Evolutionary conservation across 2,888 invertebrate genomes (phyloP), one percentile per base, ranked within the genome.

Genomic region (Nudaria mundana): DNA sequence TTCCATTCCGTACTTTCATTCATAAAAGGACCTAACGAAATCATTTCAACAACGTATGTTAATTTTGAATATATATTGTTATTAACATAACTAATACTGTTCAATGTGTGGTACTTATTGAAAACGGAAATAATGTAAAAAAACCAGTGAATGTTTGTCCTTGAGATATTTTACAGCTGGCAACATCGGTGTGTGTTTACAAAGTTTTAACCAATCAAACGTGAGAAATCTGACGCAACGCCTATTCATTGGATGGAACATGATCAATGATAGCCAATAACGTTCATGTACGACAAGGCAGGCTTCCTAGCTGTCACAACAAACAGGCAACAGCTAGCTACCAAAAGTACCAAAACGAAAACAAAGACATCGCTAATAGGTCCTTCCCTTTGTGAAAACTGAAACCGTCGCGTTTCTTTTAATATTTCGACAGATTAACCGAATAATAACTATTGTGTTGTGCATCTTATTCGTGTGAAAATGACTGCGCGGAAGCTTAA

Each of bases 401-500:
- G 43, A 30, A 48, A 58, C 49, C 57, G n/a, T 26, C 63, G 68
- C 42, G 45, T 38, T 48, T 51, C 61, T 49, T 44, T 29, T 36
- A 14, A 43, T 37, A 56, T 52, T n/a, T n/a, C n/a, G n/a, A n/a
- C n/a, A n/a, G n/a, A n/a, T 49, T 60, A 41, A 42, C 30, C 36
- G 34, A 46, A 44, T 25, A 30, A 37, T 32, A 45, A 44, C 23
- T 34, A 38, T 40, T 48, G 70, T 67, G 66, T 40, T 52, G 65
- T 68, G 62, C 41, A 48, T 40, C 46, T 40, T 40, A 46, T 37
- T 14, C 32, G 26, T 36, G 49, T 48, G 51, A 77, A 74, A 66
- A 89, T 89, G 89, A 76, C 87, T 52, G 67, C 84, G 43, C 71
- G 81, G 59, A 89, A 89, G 62, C 70, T 88, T 63, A 88, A 87